Base-by-base conservation (phyloP, 2,113 vertebrate species). In the Leptobrachium ailaonicum region DNA sequence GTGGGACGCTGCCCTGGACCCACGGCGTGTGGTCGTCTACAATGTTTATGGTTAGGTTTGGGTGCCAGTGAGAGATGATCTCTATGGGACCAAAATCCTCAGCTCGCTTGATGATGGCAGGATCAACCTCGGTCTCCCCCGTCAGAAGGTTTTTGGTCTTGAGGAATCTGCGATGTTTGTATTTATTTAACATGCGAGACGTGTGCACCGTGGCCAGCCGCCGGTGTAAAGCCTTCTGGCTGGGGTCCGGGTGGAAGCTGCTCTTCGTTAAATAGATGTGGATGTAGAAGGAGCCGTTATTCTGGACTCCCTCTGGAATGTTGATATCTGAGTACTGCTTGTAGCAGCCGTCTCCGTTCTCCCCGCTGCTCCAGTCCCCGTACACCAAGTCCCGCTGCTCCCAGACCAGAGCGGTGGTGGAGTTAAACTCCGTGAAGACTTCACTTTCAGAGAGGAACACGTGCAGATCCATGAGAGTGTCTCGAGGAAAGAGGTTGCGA, bases 11-110 rank as follows among this genome's bases (percentile, higher is more conserved):
- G 74, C 97, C 97, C 85, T 96, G 96, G 20, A 97, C 95, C 97
- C 97, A 99, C 0, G 97, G 95, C 0, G 97, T 99, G 90, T 99
- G 97, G 87, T 99, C 97, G 0, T 99, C 97, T 64, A 99, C 96
- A 72, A 99, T 97, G 86, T 98, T 98, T 89, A 99, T 97, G 81
- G 97, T 99, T 71, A 99, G 87, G 87, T 99, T 98, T 62, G 97
- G 96, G 82, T 99, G 97, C 97, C 97, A 99, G 62, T 99, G 97
- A 0, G 97, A 98, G 79, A 98, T 98, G 6, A 98, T 92, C 84
- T 98, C 97, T 83, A 98, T 95, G 0, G 97, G 96, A 0, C 97
- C 97, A 0, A 94, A 96, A 81, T 97, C 97, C 79, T 99, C 97
- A 0, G 97, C 97, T 41, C 97, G 91, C 97, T 98, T 99, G 83